These are phyloP conservation scores for Sebastes reedi DNA, from an alignment of 2,797 vertebrate species.

Conservation along the genomic window DNA sequence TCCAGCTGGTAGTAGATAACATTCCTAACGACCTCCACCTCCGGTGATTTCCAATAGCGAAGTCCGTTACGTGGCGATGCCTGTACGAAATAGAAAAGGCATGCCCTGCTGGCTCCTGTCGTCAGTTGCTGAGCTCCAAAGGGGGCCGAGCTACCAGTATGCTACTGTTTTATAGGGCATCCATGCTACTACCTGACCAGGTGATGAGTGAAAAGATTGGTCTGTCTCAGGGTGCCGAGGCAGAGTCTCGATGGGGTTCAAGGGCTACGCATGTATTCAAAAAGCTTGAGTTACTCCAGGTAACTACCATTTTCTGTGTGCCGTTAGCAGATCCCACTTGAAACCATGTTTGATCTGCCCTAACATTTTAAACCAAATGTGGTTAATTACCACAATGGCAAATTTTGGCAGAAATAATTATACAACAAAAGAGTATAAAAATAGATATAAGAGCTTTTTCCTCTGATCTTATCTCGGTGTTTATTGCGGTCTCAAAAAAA, in stretches of 20 bases:
- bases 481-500: background rate
- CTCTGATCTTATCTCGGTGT: background rate
- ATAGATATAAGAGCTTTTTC: background rate
- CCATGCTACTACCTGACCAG: background rate
- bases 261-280: background rate
- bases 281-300: background rate
- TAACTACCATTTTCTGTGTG: background rate
- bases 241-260: background rate
- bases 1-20: background rate
- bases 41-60: no score
- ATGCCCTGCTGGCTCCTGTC: no score
- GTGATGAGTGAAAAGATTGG: background rate
- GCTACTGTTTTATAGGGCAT: background rate
- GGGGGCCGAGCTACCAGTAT: background rate
- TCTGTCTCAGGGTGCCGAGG: background rate
- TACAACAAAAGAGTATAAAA: background rate
- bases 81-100: background rate
- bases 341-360: background rate
- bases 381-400: background rate
- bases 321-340: background rate
- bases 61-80: background rate
- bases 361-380: background rate
- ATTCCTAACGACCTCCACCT: no score
- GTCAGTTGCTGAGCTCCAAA: background rate
- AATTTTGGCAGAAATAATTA: background rate